Percentiles rank a stretch among this genome's conserved stretches.
These are phyloP conservation scores for Desmophyllum pertusum DNA, from an alignment of 92 coral and sea anemone species.

Conservation along the genomic window DNA sequence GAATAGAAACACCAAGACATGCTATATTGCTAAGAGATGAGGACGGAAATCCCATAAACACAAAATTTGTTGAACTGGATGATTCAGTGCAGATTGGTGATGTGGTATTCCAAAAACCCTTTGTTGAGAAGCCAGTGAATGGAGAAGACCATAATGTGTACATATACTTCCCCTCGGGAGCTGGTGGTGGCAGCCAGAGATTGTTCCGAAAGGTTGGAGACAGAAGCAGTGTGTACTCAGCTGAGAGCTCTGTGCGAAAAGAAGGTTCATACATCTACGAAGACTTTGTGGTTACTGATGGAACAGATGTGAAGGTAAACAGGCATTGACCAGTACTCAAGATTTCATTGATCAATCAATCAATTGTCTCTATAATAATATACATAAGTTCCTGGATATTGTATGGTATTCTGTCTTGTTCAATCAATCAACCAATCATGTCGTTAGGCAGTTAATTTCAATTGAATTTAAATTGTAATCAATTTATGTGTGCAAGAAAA, in stretches of 20 bases:
- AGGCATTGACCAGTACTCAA: background rate
- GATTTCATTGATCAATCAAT: background rate
- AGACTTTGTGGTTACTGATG: slow-evolving; percentile 97
- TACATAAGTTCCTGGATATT: background rate
- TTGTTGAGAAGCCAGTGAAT: slow-evolving; percentile 94
- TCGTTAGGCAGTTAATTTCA: no score
- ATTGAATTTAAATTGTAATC: no score
- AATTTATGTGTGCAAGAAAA: no score
- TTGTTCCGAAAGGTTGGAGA: slow-evolving; percentile 95
- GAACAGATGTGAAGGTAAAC: slow-evolving; percentile 94
- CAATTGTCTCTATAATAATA: no score
- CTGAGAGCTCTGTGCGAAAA: slow-evolving; percentile 91
- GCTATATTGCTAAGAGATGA: slow-evolving; percentile 87
- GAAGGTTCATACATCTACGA: slow-evolving; percentile 95
- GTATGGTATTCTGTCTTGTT: background rate
- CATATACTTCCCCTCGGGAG: slow-evolving; percentile 90
- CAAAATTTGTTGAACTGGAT: slow-evolving; percentile 82
- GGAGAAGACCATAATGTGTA: slow-evolving; percentile 95
- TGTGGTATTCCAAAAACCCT: slow-evolving; percentile 89
- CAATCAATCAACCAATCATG: no score
- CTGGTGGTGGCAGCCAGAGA: slow-evolving; percentile 98
- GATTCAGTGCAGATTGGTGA: slow-evolving; percentile 91
- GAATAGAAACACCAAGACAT: slow-evolving; percentile 90
- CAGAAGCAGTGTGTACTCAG: slow-evolving; percentile 93
- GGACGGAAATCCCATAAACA: slow-evolving; percentile 73